phyloP scores from a whole-genome alignment of 2,797 vertebrate genomes.

The Geotrypetes seraphini region DNA sequence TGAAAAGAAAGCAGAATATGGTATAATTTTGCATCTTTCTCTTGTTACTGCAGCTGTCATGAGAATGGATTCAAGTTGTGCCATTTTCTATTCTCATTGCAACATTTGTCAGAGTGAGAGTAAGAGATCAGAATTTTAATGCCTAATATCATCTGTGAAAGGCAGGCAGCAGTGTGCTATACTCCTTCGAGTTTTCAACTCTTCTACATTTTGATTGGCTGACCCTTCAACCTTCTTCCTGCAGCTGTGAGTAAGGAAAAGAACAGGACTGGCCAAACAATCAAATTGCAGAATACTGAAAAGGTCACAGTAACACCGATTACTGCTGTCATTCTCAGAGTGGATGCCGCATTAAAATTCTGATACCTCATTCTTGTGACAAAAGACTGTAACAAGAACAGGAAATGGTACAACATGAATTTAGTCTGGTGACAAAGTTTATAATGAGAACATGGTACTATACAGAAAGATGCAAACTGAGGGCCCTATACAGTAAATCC shows the following conservation, averaged over 20 bases:
- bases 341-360: slow-evolving; percentile 30
- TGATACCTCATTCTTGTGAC: slow-evolving; percentile 33
- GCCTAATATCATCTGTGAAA: slow-evolving; percentile 18
- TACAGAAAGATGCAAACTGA: too few species aligned
- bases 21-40: slow-evolving; percentile 15
- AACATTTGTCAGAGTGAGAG: slow-evolving; percentile 4
- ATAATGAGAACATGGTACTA: too few species aligned
- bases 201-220: slow-evolving; percentile 32
- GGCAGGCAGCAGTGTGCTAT: slow-evolving; percentile 27
- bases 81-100: slow-evolving; percentile 16
- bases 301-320: slow-evolving; percentile 37
- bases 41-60: slow-evolving; percentile 27
- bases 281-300: slow-evolving; percentile 37
- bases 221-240: slow-evolving; percentile 28
- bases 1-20: too few species aligned
- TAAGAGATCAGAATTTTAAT: slow-evolving; percentile 24
- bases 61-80: slow-evolving; percentile 25
- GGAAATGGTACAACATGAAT: slow-evolving; percentile 20
- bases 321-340: slow-evolving; percentile 42
- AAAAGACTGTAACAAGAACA: slow-evolving; percentile 28
- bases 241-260: slow-evolving; percentile 40
- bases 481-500: too few species aligned
- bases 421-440: slow-evolving; percentile 12
- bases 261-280: too few species aligned
- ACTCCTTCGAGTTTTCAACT: slow-evolving; percentile 45